Percentiles rank a stretch among this genome's conserved stretches.
Evolutionary conservation across 2,797 vertebrate genomes (phyloP).

Genomic region (Lerista edwardsae): DNA sequence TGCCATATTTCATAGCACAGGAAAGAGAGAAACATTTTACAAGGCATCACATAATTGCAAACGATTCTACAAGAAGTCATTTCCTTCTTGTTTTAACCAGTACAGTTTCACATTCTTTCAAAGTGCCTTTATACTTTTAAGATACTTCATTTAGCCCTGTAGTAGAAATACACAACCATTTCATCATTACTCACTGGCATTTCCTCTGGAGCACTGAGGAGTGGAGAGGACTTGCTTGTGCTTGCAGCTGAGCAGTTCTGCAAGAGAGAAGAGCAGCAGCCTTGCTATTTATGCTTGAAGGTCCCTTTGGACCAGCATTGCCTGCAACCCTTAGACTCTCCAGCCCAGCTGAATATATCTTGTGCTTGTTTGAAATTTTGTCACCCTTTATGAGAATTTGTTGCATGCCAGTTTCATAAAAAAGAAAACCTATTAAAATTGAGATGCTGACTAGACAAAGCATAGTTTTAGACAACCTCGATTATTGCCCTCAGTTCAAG

Average conservation of each 20-base stretch:
- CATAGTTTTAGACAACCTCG: constrained; percentile 33
- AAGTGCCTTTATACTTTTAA: constrained; percentile 47
- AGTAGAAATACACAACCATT: constrained; percentile 49
- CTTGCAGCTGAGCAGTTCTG: constrained; percentile 85
- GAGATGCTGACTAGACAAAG: constrained; percentile 59
- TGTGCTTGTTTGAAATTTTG: constrained; percentile 60
- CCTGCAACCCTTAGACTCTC: constrained; percentile 76
- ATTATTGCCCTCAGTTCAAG: constrained; percentile 47
- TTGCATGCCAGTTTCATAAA: constrained; percentile 56
- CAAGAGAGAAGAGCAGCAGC: constrained; percentile 76
- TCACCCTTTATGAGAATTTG: constrained; percentile 34
- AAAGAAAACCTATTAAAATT: constrained; percentile 30
- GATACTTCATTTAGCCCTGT: constrained; percentile 41
- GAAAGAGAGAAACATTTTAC: neutral
- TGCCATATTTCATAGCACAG: constrained; percentile 13
- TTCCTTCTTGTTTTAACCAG: constrained; percentile 48
- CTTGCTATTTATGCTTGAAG: constrained; percentile 88
- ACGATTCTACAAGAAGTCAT: constrained; percentile 33
- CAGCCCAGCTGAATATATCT: constrained; percentile 64
- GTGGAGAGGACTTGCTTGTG: constrained; percentile 79
- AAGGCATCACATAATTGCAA: constrained; percentile 30
- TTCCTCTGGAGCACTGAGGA: constrained; percentile 63
- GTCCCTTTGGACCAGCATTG: constrained; percentile 77
- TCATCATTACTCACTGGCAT: constrained; percentile 80
- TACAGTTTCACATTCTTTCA: constrained; percentile 29